Evolutionary conservation across 2,113 vertebrate genomes (phyloP), one percentile per base, ranked within the genome.

Genomic region (Vimba vimba): DNA sequence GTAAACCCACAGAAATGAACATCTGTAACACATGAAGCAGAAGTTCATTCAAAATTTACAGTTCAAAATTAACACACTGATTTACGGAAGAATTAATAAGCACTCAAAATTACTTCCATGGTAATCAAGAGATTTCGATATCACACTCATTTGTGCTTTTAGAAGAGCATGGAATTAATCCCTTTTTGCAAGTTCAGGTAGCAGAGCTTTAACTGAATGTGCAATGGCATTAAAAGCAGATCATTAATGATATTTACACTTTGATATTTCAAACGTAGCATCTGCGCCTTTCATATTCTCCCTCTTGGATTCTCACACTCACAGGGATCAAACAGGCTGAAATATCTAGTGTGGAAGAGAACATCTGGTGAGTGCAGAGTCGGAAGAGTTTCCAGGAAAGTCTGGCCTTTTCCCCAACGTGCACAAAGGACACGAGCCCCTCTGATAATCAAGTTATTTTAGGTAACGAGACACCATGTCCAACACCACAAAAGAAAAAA

Each of bases 171-270:
- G 7, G n/a, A 80, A 45, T 80, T 2, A 45, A 80, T 64, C 3
- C 19, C 6, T 79, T 39, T 79, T 39, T 60, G 21, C 6, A 47
- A 80, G 36, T 55, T 55, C 17, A 43, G 52, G 27, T 12, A 36
- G 19, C 60, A 79, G 55, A 62, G 33, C 43, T 86, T 86, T 83
- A 77, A 88, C 74, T 83, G 77, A 85, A 78, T 86, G 30, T 39
- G 66, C 75, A 75, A 86, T 33, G 43, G 55, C 79, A 80, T 71
- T 69, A 86, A 62, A 43, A 60, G 45, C 19, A 45, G 36, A 84
- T 87, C 85, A 85, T 91, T 88, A 88, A 85, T 84, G 74, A 76
- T 90, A 83, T 90, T 86, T 88, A 79, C 73, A 86, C 85, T 82
- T 85, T 88, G 82, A 82, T 85, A 88, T 85, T 91, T 88, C 87